A percentile compares a stretch with the other conserved stretches of the same genome.
Evolutionary conservation across 1,140 invertebrate genomes (phyloP).

Genomic region (Danaus melanippus): DNA sequence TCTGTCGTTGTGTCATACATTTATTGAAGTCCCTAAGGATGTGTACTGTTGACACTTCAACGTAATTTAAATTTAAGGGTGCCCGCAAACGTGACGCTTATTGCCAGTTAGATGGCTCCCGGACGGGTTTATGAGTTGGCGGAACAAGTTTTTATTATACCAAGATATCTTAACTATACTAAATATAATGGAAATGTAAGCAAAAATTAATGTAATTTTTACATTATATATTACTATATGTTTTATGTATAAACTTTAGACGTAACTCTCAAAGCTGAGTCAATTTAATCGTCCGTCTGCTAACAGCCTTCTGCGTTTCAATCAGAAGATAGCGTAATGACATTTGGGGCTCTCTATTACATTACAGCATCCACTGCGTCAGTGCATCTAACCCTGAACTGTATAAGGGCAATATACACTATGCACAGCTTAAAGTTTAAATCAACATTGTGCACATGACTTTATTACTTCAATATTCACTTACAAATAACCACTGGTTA

Average conservation of each 20-base stretch:
- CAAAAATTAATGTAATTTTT: too few species aligned
- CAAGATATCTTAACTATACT: too few species aligned
- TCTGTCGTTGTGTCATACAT: slow-evolving; percentile 3
- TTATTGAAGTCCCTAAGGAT: slow-evolving; percentile 11
- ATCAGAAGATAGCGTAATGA: slow-evolving; percentile 23
- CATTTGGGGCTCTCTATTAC: slow-evolving; percentile 25
- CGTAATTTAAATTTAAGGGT: slow-evolving; percentile 12
- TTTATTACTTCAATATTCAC: too few species aligned
- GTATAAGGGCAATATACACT: background rate
- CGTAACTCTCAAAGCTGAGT: too few species aligned
- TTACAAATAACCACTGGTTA: too few species aligned
- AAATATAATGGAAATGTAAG: too few species aligned
- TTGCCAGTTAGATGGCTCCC: too few species aligned
- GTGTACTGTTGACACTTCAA: slow-evolving; percentile 15
- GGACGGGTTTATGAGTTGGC: too few species aligned
- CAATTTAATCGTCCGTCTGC: background rate
- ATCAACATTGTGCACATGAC: too few species aligned
- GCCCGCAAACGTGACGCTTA: slow-evolving; percentile 4
- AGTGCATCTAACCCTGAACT: slow-evolving; percentile 9
- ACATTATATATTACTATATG: too few species aligned
- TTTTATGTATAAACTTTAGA: too few species aligned
- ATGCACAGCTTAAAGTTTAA: background rate
- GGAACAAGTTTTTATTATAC: too few species aligned
- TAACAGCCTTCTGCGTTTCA: slow-evolving; percentile 19
- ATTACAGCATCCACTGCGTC: slow-evolving; percentile 16